phyloP scores from a whole-genome alignment of 1,140 invertebrate genomes.

The Drosophila persimilis region DNA sequence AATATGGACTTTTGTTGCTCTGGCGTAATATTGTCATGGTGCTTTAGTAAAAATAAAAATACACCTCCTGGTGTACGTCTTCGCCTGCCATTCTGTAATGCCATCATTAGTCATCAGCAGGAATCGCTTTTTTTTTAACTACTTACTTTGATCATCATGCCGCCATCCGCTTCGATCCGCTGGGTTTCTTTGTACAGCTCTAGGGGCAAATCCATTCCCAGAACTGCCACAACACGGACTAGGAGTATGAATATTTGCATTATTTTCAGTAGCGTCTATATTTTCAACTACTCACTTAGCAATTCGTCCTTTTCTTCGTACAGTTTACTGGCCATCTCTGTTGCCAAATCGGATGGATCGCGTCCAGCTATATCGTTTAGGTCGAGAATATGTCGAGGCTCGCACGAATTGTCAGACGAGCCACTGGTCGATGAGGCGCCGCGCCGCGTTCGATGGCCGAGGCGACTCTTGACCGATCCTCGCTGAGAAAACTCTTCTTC shows the following conservation, averaged over 20 bases:
- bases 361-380: conserved; percentile 81
- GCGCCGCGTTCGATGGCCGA: conserved; percentile 53
- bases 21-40: conserved; percentile 87
- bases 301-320: conserved; percentile 88
- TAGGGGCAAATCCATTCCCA: conserved; percentile 90
- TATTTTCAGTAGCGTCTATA: neutral
- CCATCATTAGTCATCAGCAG: neutral
- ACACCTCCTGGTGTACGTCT: conserved; percentile 92
- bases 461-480: conserved; percentile 45
- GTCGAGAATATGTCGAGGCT: conserved; percentile 82
- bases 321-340: conserved; percentile 88
- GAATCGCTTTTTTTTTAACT: neutral
- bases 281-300: conserved; percentile 85
- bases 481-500: conserved; percentile 28
- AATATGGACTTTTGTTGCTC: conserved; percentile 90
- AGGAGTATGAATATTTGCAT: conserved; percentile 14
- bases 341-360: conserved; percentile 85
- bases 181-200: conserved; percentile 91
- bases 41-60: conserved; percentile 91
- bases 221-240: conserved; percentile 89
- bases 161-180: conserved; percentile 91
- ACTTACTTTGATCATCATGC: conserved; percentile 90
- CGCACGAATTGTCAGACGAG: conserved; percentile 67
- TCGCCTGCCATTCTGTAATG: conserved; percentile 88
- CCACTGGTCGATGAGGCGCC: conserved; percentile 69